Percentiles rank a stretch among this genome's conserved stretches.
Conservation (phyloP, 2,888 invertebrate species). For the Stictocephala bisonia region DNA sequence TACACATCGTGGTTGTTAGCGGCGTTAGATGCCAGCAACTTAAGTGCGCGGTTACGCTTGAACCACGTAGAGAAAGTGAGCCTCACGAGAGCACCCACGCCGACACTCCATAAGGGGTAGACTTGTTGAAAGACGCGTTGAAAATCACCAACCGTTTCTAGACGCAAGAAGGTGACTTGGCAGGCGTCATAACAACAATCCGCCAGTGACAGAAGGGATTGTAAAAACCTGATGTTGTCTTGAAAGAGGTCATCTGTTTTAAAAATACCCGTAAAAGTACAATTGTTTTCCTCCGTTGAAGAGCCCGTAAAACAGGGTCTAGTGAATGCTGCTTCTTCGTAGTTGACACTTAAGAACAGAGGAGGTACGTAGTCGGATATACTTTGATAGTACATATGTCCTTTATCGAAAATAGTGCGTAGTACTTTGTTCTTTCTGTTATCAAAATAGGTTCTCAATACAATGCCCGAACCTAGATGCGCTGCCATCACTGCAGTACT, state of each 20-base stretch:
- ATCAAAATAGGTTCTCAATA: background rate
- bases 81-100: too few species aligned
- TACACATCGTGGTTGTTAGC: too few species aligned
- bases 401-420: background rate
- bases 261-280: background rate
- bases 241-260: background rate
- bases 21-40: too few species aligned
- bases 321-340: background rate
- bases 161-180: background rate
- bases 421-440: background rate
- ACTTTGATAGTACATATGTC: background rate
- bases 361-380: background rate
- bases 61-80: too few species aligned
- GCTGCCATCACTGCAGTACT: too few species aligned
- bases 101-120: too few species aligned
- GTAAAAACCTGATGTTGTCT: background rate
- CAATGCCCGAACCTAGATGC: background rate
- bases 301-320: background rate
- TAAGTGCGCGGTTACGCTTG: too few species aligned
- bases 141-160: too few species aligned
- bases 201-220: background rate
- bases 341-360: background rate
- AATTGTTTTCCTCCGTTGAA: background rate
- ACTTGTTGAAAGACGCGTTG: background rate
- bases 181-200: background rate